phyloP scores from a whole-genome alignment of 2,888 invertebrate genomes.

The Nemoura dubitans region DNA sequence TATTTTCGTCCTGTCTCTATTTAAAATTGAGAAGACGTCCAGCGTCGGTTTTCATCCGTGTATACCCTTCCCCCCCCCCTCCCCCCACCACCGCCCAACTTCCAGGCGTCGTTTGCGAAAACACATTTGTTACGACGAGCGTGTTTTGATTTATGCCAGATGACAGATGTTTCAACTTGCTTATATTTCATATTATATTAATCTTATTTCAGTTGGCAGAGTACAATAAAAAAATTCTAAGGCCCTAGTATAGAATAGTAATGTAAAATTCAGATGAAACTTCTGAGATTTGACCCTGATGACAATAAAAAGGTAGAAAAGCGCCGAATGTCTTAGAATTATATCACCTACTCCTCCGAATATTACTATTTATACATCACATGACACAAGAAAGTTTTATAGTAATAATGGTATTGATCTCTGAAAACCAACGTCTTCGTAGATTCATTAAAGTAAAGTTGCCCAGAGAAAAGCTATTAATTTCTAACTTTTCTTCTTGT shows the following conservation, averaged over 20 bases:
- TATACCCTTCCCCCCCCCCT: not conserved
- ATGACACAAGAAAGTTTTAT: no score
- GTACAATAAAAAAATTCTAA: not conserved
- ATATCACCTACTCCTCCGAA: no score
- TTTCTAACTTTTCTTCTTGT: not conserved
- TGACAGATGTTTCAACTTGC: constrained; percentile 49
- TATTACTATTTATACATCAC: no score
- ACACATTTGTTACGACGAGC: constrained; percentile 29
- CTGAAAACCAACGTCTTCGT: not conserved
- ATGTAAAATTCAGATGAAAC: not conserved
- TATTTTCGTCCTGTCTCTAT: not conserved
- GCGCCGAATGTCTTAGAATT: no score
- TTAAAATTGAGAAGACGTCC: not conserved
- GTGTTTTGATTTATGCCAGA: constrained; percentile 48
- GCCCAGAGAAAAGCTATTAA: not conserved
- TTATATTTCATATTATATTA: constrained; percentile 50
- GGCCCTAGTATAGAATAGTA: not conserved
- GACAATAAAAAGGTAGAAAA: not conserved
- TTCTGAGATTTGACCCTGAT: not conserved
- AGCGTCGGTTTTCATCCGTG: not conserved
- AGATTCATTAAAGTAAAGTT: not conserved
- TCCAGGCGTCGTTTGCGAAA: constrained; percentile 9
- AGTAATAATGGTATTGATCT: no score
- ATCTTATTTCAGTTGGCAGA: constrained; percentile 33
- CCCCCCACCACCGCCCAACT: not conserved